Evolutionary conservation across 2,797 vertebrate species (phyloP), one percentile per base, ranked within the genome.

Genomic region (Lacerta agilis): DNA sequence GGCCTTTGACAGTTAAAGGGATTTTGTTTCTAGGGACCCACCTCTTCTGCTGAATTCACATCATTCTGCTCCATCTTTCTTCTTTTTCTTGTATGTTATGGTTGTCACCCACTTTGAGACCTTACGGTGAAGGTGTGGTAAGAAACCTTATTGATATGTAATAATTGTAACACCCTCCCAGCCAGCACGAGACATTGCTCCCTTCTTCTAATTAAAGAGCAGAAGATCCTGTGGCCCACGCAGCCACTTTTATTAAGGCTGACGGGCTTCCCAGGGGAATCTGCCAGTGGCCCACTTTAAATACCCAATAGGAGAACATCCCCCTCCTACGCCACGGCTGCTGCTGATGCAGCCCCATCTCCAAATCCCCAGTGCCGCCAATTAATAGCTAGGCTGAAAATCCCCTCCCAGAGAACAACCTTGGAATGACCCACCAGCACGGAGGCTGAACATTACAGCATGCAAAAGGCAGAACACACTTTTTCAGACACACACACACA

Each of bases 361-460:
- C 92, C 97, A 97, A 98, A 98, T 98, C 97, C 97, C 97, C 97
- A 73, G 86, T 3, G 1, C 55, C 0, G 0, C 75, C 92, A 90
- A 71, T 88, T 86, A 93, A 82, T 43, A 2, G 85, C 93, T 90
- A 83, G 36, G 0, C 88, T 83, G 86, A 73, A 94, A 91, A 95
- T 93, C 91, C 92, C 90, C 86, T 91, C 84, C 91, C 64, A 58
- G 29, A 45, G 43, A 83, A 79, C 92, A 93, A 94, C 89, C 93
- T 93, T 92, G 89, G 69, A 67, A 87, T 69, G 23, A 93, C 90
- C 82, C 41, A 0, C 86, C 7, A 0, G 72, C 69, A 11, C 20
- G 0, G 1, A 67, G 49, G 17, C 3, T 0, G 0, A 27, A 38
- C 55, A 15, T 6, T 29, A 10, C 55, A 9, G 49, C 9, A 10